phyloP scores from a whole-genome alignment of 2,113 vertebrate species.

The Nannospalax galili region DNA sequence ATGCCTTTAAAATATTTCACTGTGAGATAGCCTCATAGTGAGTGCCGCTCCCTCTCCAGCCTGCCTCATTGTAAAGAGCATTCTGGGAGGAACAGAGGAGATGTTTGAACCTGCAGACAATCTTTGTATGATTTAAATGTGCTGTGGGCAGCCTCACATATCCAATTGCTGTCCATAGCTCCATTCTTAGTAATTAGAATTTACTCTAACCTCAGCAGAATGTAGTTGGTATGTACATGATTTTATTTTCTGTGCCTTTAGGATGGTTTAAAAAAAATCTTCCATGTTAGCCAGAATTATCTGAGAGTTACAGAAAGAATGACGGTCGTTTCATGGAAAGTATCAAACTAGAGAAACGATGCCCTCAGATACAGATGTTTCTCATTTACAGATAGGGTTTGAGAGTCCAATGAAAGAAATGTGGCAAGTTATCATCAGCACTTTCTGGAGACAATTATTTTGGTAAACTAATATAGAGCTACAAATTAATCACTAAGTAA shows the following conservation, averaged over 20 bases:
- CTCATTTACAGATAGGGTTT: slow-evolving; percentile 31
- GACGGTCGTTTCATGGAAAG: slow-evolving; percentile 48
- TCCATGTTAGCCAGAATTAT: not conserved
- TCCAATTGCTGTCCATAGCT: not conserved
- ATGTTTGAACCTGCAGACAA: slow-evolving; percentile 9
- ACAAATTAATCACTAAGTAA: slow-evolving; percentile 24
- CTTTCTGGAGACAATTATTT: slow-evolving; percentile 58
- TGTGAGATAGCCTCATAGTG: not conserved
- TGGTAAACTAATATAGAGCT: slow-evolving; percentile 7
- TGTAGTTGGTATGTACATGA: slow-evolving; percentile 11
- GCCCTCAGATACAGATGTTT: slow-evolving; percentile 27
- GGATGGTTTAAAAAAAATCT: slow-evolving; percentile 56
- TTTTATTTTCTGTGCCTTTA: slow-evolving; percentile 56
- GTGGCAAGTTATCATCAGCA: slow-evolving; percentile 12
- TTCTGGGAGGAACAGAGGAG: not conserved
- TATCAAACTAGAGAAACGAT: slow-evolving; percentile 25
- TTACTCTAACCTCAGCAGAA: slow-evolving; percentile 65
- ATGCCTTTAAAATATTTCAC: not conserved
- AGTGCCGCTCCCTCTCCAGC: not conserved
- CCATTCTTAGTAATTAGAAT: slow-evolving; percentile 66
- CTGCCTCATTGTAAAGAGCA: slow-evolving; percentile 21
- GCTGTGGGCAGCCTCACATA: slow-evolving; percentile 42
- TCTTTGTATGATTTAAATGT: slow-evolving; percentile 55
- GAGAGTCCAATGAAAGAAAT: not conserved
- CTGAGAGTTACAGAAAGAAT: slow-evolving; percentile 24